Percentiles rank a stretch among this genome's conserved stretches.
Evolutionary conservation across 1,140 invertebrate genomes (phyloP).

Genomic region (Rhagoletis pomonella): DNA sequence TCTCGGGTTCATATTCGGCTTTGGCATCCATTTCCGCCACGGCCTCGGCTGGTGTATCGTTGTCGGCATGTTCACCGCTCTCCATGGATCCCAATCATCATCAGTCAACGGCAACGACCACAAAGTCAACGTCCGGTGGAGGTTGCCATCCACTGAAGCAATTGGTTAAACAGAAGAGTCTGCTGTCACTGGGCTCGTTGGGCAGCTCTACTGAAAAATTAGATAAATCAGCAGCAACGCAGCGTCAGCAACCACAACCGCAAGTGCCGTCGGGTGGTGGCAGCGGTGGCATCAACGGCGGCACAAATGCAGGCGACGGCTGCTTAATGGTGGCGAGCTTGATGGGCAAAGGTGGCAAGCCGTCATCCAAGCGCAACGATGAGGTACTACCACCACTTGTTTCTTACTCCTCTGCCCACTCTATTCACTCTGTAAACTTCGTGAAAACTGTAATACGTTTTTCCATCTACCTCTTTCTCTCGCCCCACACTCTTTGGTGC

Average conservation of each 20-base stretch:
- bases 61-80: too few species aligned
- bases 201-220: slow-evolving; percentile 25
- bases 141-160: slow-evolving; percentile 31
- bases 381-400: too few species aligned
- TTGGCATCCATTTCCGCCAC: slow-evolving; percentile 1
- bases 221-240: slow-evolving; percentile 27
- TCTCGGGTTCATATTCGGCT: slow-evolving; percentile 21
- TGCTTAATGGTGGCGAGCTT: not conserved
- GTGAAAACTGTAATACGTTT: too few species aligned
- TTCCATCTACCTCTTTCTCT: too few species aligned
- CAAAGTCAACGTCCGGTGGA: slow-evolving; percentile 29
- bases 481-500: too few species aligned
- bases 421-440: too few species aligned
- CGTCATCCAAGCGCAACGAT: too few species aligned
- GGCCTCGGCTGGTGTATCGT: too few species aligned
- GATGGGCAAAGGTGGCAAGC: too few species aligned
- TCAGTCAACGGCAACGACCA: slow-evolving; percentile 31
- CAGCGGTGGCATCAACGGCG: not conserved
- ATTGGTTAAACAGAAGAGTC: slow-evolving; percentile 51
- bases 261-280: slow-evolving; percentile 45
- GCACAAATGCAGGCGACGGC: not conserved
- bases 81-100: not conserved
- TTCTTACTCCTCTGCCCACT: too few species aligned
- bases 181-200: slow-evolving; percentile 1
- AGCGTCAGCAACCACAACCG: slow-evolving; percentile 52